A percentile compares a stretch with the other conserved stretches of the same genome.
Evolutionary conservation across 2,797 vertebrate species (phyloP).

Genomic region (Phalanger gymnotis): DNA sequence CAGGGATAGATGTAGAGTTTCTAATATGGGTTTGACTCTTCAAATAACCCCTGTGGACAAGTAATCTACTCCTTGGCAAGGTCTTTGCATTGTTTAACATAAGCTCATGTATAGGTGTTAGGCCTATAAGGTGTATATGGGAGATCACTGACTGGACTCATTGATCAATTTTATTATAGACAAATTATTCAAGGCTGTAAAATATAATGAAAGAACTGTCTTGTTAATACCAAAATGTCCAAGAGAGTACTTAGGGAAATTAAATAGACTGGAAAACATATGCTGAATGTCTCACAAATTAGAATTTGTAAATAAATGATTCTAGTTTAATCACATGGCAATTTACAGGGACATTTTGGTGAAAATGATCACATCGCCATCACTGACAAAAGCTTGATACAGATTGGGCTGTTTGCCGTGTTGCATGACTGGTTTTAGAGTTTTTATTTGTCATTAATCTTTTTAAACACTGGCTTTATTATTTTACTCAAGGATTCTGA

Average conservation of each 20-base stretch:
- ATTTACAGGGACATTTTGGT: slow-evolving; percentile 58
- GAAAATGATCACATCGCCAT: slow-evolving; percentile 63
- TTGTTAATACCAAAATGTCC: slow-evolving; percentile 73
- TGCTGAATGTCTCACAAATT: slow-evolving; percentile 76
- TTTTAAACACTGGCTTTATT: slow-evolving; percentile 67
- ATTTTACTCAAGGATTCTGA: slow-evolving; percentile 57
- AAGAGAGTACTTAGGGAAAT: slow-evolving; percentile 75
- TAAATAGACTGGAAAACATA: slow-evolving; percentile 78
- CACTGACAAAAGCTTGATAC: slow-evolving; percentile 62
- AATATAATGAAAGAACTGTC: slow-evolving; percentile 73
- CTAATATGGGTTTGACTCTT: slow-evolving; percentile 51
- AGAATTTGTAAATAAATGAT: slow-evolving; percentile 82
- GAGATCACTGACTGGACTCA: slow-evolving; percentile 36
- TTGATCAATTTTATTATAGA: slow-evolving; percentile 65
- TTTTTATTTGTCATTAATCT: slow-evolving; percentile 57
- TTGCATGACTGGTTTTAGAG: slow-evolving; percentile 55
- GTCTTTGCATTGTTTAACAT: neutral
- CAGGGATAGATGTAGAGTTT: slow-evolving; percentile 18
- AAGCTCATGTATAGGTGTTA: slow-evolving; percentile 20
- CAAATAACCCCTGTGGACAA: slow-evolving; percentile 47
- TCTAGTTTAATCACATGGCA: slow-evolving; percentile 74
- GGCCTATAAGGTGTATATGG: neutral
- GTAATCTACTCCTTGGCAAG: slow-evolving; percentile 3
- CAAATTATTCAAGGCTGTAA: slow-evolving; percentile 70
- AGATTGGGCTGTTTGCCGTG: slow-evolving; percentile 56